phyloP scores from a whole-genome alignment of 2,113 vertebrate genomes.

The Ictalurus punctatus region DNA sequence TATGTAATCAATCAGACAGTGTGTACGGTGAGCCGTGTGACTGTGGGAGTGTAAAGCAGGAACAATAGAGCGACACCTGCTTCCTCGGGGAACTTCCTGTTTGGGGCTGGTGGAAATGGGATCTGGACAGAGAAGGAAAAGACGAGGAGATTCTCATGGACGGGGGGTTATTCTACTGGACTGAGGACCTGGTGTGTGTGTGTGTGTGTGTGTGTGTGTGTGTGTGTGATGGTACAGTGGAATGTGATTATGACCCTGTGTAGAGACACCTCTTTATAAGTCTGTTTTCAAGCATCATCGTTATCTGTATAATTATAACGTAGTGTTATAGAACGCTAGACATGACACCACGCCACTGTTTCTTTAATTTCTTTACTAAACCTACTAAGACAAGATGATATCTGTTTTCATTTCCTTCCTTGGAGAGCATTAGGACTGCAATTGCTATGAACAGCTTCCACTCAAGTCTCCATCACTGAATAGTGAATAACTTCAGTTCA shows the following conservation, averaged over 20 bases:
- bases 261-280: not conserved
- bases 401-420: not conserved
- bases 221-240: not conserved
- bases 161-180: not conserved
- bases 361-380: not conserved
- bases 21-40: not conserved
- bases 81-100: conserved; percentile 76
- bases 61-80: conserved; percentile 79
- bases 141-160: conserved; percentile 43
- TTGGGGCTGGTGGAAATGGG: conserved; percentile 71
- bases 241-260: not conserved
- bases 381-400: not conserved
- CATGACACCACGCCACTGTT: not conserved
- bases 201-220: conserved; percentile 35
- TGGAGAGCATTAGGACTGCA: not conserved
- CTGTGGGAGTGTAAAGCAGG: conserved; percentile 62
- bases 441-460: too few relatives aligned
- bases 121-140: conserved; percentile 56
- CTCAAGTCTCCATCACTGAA: not conserved
- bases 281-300: not conserved
- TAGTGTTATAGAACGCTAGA: not conserved
- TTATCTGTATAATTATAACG: too few relatives aligned
- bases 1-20: not conserved
- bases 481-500: not conserved
- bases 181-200: not conserved